Base-by-base conservation (phyloP, 2,888 invertebrate genomes). In the Griposia aprilina region DNA sequence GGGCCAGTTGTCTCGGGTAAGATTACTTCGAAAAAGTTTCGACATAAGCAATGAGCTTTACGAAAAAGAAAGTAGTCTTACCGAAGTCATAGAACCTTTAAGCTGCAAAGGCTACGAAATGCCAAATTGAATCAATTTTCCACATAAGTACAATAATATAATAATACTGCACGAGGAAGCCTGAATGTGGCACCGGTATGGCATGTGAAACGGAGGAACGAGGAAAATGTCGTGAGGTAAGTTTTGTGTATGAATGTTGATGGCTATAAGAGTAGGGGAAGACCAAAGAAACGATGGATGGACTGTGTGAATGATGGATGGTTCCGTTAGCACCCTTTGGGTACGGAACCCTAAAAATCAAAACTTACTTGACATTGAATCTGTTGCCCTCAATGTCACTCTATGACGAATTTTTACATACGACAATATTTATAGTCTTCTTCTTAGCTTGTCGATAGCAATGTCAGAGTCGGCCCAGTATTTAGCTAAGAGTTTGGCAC, bases 361-460 rank as follows among this genome's bases (percentile, higher is more conserved):
- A 85, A 66, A 85, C 36, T 36, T 20, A 67, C 36, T 71, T 74
- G 74, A 71, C 77, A 76, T 76, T 85, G 73, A 81, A 26, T 66
- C 23, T 67, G 48, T 50, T 62, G 23, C 41, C n/a, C 15, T 67
- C 55, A 71, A 68, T 65, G 68, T 15, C 8, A 74, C 45, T 65
- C 23, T 59, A 36, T 23, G 36, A n/a, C 36, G 26, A 15, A 57
- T n/a, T 50, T 62, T 26, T 26, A 48, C 17, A 59, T 76, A 30
- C 2, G 15, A 55, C 10, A 62, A 60, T 69, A 59, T 30, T 36
- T 55, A n/a, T 68, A 30, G 13, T 36, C 11, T 62, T 63, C 20
- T 36, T 23, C 2, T 36, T 63, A 63, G 13, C 11, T 0, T 62
- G 26, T 60, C 20, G 20, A 30, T 20, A 20, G 62, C 30, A 36